Conservation (phyloP, 1,140 invertebrate genomes). For the Orussus abietinus region DNA sequence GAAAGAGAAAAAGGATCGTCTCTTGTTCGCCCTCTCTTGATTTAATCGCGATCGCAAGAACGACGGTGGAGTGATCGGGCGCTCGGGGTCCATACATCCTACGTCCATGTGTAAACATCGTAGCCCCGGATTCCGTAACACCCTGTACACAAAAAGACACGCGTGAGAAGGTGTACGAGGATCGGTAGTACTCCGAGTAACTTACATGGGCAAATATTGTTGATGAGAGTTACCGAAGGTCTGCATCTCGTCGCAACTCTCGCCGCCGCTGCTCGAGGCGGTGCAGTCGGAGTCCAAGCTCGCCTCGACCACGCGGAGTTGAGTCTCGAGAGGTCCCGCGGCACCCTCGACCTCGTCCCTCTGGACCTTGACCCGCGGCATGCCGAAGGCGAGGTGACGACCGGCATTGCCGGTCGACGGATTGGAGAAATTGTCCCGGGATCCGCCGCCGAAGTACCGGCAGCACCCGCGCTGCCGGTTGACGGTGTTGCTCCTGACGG, state of each 20-base stretch:
- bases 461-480: conserved; percentile 39
- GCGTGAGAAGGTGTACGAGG: too few species aligned
- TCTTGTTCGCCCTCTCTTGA: too few species aligned
- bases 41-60: too few species aligned
- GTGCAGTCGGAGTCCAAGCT: conserved; percentile 89
- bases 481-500: conserved; percentile 42
- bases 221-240: conserved; percentile 73
- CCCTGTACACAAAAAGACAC: too few species aligned
- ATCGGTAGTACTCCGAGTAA: too few species aligned
- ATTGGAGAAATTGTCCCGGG: conserved; percentile 49
- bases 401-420: conserved; percentile 25
- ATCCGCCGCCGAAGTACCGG: conserved; percentile 63
- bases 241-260: conserved; percentile 88
- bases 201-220: conserved; percentile 73
- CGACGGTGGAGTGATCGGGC: too few species aligned
- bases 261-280: conserved; percentile 87
- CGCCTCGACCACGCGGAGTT: conserved; percentile 67
- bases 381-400: conserved; percentile 45
- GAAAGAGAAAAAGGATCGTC: too few species aligned
- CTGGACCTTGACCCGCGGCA: conserved; percentile 51
- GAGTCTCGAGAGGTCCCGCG: conserved; percentile 65
- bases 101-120: too few species aligned
- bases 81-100: too few species aligned
- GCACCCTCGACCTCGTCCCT: conserved; percentile 61
- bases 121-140: too few species aligned